These are phyloP conservation scores for Drosophila dives DNA, from an alignment of 2,888 invertebrate genomes.

Conservation along the genomic window DNA sequence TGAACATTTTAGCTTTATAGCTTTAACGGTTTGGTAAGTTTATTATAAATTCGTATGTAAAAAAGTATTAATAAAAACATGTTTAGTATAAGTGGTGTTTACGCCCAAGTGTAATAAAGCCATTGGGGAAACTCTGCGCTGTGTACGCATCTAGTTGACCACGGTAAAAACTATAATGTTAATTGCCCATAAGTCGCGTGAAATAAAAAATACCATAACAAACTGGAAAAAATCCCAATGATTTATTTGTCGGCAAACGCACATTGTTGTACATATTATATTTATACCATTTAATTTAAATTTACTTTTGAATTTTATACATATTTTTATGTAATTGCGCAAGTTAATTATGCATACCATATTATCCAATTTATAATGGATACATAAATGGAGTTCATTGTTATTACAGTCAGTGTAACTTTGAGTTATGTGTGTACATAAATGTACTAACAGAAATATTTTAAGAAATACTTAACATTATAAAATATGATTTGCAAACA, in stretches of 20 bases:
- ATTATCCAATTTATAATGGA: conserved; percentile 10
- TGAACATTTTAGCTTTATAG: not conserved
- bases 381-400: conserved; percentile 24
- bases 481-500: conserved; percentile 22
- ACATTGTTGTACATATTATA: not conserved
- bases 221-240: conserved; percentile 27
- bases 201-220: conserved; percentile 26
- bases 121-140: conserved; percentile 13
- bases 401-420: conserved; percentile 3
- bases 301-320: not conserved
- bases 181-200: not conserved
- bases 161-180: conserved; percentile 9
- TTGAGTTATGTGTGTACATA: conserved; percentile 6
- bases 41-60: not conserved
- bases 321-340: not conserved
- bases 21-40: not conserved
- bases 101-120: not conserved
- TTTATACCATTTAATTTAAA: not conserved
- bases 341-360: not conserved
- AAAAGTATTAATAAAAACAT: not conserved
- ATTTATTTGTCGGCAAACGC: not conserved
- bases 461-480: conserved; percentile 14
- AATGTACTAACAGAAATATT: conserved; percentile 1
- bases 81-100: not conserved
- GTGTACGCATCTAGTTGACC: conserved; percentile 1